Base-by-base conservation (phyloP, 2,113 vertebrate genomes). In the Gorsachius goisagi region DNA sequence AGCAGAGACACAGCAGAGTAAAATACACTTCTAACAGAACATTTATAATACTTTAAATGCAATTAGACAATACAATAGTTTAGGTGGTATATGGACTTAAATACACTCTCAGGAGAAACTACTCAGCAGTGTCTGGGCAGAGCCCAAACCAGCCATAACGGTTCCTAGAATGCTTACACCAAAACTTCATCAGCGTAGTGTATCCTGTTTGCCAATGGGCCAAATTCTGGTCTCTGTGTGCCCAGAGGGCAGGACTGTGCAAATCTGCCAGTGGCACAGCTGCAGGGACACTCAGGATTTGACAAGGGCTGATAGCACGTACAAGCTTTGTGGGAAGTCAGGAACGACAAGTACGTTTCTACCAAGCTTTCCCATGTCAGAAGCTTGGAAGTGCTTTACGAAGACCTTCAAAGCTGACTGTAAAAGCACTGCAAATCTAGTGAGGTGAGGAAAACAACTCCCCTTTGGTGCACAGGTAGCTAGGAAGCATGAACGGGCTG, bases 281-380 rank as follows among this genome's bases (percentile, higher is more conserved):
- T 83, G 24, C 1, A 73, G 27, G 37, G 21, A 73, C 13, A 9
- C 53, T 49, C 10, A 49, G 60, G 50, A 53, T 62, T 37, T 60
- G 69, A 67, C 20, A 20, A 41, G 26, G 30, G 50, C 63, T 81
- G 20, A 49, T 0, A 44, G 30, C 39, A 53, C 0, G 0, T 30
- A 22, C 49, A 44, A 30, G 16, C 11, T 50, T 44, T 14, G 11
- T 13, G 15, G 22, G 19, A 76, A 66, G 7, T 22, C 49, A 66
- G 58, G 21, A 45, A 27, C 71, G 28, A 78, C 11, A 12, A 4
- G 8, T 7, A 76, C 56, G 21, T 47, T 72, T 64, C 71, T 37
- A 64, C 26, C 12, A 80, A 77, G 28, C 15, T 84, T 84, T 74
- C 45, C 21, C 35, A 30, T 2, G 2, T 15, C 44, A 53, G 32